Evolutionary conservation across 2,888 invertebrate species (phyloP).

Genomic region (Hipparchia sbordonii): DNA sequence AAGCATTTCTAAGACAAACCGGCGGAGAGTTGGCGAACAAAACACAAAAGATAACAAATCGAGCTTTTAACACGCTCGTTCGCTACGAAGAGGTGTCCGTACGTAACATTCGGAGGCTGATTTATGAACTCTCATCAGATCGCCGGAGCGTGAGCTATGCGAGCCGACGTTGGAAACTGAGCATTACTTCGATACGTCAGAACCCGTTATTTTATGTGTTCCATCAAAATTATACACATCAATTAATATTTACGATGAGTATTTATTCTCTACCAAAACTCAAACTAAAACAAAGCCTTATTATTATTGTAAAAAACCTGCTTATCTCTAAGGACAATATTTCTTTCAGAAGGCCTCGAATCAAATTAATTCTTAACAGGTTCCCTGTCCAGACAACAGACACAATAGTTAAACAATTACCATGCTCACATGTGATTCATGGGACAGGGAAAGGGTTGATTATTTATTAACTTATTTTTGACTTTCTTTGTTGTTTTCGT

Average conservation of each 20-base stretch:
- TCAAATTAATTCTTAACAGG: too few species aligned
- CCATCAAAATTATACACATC: neutral
- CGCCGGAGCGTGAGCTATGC: slow-evolving; percentile 45
- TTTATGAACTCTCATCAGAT: slow-evolving; percentile 48
- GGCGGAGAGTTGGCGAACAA: slow-evolving; percentile 36
- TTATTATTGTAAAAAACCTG: too few species aligned
- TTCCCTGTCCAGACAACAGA: too few species aligned
- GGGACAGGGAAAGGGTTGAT: too few species aligned
- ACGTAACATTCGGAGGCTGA: slow-evolving; percentile 43
- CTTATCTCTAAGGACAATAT: too few species aligned
- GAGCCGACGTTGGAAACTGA: slow-evolving; percentile 34
- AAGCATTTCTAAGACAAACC: slow-evolving; percentile 46
- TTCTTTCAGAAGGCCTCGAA: too few species aligned
- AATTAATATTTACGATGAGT: neutral
- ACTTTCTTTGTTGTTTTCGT: too few species aligned
- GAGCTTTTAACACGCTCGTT: slow-evolving; percentile 56
- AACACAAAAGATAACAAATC: slow-evolving; percentile 58
- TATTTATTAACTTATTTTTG: too few species aligned
- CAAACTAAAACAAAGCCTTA: too few species aligned
- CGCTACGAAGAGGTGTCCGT: slow-evolving; percentile 33
- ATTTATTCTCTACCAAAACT: too few species aligned
- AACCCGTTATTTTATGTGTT: neutral
- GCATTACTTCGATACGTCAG: slow-evolving; percentile 1
- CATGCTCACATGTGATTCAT: too few species aligned
- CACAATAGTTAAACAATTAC: too few species aligned